Base-by-base conservation (phyloP, 2,113 vertebrate species). In the Trinectes maculatus region DNA sequence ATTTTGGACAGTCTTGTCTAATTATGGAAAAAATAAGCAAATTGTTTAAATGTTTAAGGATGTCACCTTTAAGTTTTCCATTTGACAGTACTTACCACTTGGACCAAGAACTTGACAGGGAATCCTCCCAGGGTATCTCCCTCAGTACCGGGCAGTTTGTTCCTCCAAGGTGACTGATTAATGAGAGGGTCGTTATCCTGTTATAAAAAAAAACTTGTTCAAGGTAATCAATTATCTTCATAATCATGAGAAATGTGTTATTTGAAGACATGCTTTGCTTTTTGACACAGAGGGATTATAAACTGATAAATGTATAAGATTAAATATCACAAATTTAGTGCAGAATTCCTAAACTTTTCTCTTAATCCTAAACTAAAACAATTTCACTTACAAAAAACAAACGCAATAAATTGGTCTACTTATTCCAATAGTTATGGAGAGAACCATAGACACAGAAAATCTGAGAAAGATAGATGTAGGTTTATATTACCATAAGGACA, bases 1-100 rank as follows among this genome's bases (percentile, higher is more conserved):
- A 99, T 98, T 93, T 98, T 99, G 11, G 98, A 99, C 89, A 99
- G 88, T 78, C 95, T 95, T 6, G 97, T 99, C 98, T 99, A 44
- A 44, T 44, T 8, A 47, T 21, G 82, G 53, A 82, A 36, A 56
- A 21, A 49, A 87, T 42, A 82, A 24, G 4, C 49, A n/a, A 64
- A 49, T 3, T 29, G 13, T 73, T 44, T 33, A 3, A 24, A 25
- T 6, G 10, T 22, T 51, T 8, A 22, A 42, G 6, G 18, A 46
- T 40, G 26, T 24, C 28, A 67, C 9, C 11, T 66, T 52, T 53
- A 6, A 59, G 10, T 4, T 46, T 42, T 47, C 6, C 18, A 39
- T 59, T 67, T 48, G 3, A 51, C 8, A 73, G n/a, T 2, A 91
- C 92, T 95, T 92, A 99, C 98, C 93, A 99, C 97, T 94, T 99